Conservation (phyloP, 2,797 vertebrate species). For the Artibeus jamaicensis region DNA sequence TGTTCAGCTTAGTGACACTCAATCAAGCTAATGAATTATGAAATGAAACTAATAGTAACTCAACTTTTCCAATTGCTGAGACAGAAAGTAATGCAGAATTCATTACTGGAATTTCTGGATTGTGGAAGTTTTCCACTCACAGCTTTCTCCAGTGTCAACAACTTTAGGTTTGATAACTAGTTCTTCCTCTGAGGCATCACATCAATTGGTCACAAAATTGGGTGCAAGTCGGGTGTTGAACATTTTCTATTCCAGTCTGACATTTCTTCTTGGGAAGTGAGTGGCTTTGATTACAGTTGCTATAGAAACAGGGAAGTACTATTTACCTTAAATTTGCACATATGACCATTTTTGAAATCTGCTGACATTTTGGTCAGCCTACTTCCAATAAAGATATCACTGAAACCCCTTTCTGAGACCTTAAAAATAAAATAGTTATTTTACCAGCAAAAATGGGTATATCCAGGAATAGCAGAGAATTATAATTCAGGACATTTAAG, state of each 20-base stretch:
- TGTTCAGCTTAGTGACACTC: conserved; percentile 53
- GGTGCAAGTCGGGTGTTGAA: not conserved
- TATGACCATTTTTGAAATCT: not conserved
- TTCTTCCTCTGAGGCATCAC: not conserved
- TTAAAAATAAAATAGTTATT: not conserved
- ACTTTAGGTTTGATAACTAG: not conserved
- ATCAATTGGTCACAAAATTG: not conserved
- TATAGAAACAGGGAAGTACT: not conserved
- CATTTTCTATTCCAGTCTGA: not conserved
- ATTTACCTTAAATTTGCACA: not conserved
- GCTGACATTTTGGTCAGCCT: not conserved
- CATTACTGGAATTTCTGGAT: not conserved
- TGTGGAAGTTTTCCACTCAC: not conserved
- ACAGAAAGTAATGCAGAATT: not conserved
- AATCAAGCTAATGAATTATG: conserved; percentile 63
- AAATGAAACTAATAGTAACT: conserved; percentile 59
- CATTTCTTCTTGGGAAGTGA: not conserved
- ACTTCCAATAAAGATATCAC: not conserved
- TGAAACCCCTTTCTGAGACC: not conserved
- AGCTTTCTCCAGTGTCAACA: not conserved
- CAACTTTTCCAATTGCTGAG: conserved; percentile 9
- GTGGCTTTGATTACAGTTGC: not conserved
- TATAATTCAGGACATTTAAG: not conserved
- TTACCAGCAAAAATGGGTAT: not conserved
- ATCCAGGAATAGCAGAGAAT: not conserved